Evolutionary conservation across 2,888 invertebrate genomes (phyloP).

Genomic region (Lycaena phlaeas): DNA sequence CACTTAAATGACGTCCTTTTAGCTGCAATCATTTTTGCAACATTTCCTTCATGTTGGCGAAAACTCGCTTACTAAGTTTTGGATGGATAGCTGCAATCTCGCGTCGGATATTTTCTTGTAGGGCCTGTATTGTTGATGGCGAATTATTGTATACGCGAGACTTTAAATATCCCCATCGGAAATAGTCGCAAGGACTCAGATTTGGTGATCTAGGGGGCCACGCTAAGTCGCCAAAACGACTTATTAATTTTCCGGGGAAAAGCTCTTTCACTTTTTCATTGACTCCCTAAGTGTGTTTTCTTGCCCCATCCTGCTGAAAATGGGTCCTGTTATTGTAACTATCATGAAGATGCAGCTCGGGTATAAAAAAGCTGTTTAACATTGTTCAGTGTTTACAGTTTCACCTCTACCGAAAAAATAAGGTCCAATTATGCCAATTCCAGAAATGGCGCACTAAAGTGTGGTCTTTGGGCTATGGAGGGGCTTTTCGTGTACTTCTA

Average conservation of each 20-base stretch:
- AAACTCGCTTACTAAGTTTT: constrained; percentile 12
- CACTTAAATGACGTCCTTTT: constrained; percentile 1
- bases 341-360: not conserved
- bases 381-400: too few relatives aligned
- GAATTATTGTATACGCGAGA: constrained; percentile 13
- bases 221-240: too few relatives aligned
- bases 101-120: constrained; percentile 18
- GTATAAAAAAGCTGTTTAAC: too few relatives aligned
- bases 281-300: constrained; percentile 1
- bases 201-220: too few relatives aligned
- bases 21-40: constrained; percentile 2
- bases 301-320: constrained; percentile 10
- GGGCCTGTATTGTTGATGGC: constrained; percentile 13
- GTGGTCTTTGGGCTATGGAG: too few relatives aligned
- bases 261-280: constrained; percentile 10
- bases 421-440: too few relatives aligned
- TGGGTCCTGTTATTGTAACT: constrained; percentile 2
- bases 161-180: constrained; percentile 16
- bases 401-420: too few relatives aligned
- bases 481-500: too few relatives aligned
- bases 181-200: too few relatives aligned
- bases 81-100: constrained; percentile 16
- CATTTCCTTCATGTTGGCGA: constrained; percentile 11
- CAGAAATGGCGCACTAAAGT: too few relatives aligned
- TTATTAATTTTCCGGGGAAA: constrained; percentile 14